Percentiles rank a stretch among this genome's conserved stretches.
These are phyloP conservation scores for Microtus californicus DNA, from an alignment of 2,797 vertebrate genomes.

Conservation along the genomic window DNA sequence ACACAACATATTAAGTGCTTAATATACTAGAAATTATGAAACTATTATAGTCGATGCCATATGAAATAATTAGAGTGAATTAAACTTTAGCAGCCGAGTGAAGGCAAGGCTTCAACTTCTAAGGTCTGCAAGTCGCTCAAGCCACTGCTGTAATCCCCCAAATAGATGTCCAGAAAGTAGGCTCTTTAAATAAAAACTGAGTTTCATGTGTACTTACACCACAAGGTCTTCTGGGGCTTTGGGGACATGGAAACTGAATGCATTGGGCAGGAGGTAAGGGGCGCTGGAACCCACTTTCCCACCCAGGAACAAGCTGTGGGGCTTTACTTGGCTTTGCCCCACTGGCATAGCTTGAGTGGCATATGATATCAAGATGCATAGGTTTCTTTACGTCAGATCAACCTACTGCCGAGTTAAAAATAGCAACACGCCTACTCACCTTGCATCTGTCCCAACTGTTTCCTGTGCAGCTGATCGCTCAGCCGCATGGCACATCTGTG, in stretches of 20 bases:
- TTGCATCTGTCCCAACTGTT: neutral
- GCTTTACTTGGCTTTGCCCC: neutral
- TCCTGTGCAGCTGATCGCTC: neutral
- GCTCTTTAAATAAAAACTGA: conserved; percentile 80
- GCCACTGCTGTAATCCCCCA: conserved; percentile 40
- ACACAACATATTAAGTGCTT: conserved; percentile 92
- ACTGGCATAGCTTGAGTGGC: neutral
- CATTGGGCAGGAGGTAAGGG: neutral
- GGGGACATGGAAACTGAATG: neutral
- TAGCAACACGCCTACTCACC: neutral
- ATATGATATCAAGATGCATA: neutral
- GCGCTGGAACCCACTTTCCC: no score
- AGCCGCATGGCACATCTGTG: neutral
- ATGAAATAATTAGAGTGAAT: conserved; percentile 90
- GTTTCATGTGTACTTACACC: conserved; percentile 45
- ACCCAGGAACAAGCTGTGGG: neutral
- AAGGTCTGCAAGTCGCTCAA: conserved; percentile 70
- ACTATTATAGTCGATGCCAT: conserved; percentile 87
- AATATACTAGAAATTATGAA: conserved; percentile 93
- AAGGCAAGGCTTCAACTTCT: conserved; percentile 81
- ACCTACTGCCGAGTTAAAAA: conserved; percentile 10
- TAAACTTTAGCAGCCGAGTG: conserved; percentile 84
- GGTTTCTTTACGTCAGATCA: conserved; percentile 3
- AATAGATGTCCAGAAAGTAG: conserved; percentile 74
- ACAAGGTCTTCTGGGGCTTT: neutral